These are phyloP conservation scores for Hassar affinis DNA, from an alignment of 2,113 vertebrate species.

Conservation along the genomic window DNA sequence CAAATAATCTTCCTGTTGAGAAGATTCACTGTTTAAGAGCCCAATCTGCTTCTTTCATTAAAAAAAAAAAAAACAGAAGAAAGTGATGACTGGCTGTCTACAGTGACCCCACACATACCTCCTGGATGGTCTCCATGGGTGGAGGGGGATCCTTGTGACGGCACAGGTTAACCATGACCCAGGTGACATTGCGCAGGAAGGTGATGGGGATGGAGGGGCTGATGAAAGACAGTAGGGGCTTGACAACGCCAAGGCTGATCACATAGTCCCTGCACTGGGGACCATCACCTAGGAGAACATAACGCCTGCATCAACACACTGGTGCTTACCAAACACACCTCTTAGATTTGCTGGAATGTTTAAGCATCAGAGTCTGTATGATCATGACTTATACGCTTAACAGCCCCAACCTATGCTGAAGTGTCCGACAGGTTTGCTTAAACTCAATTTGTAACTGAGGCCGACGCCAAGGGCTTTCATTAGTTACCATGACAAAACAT, in stretches of 20 bases:
- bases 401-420: background rate
- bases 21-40: background rate
- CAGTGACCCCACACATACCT: constrained; percentile 71
- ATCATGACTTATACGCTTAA: background rate
- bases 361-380: background rate
- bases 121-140: constrained; percentile 98
- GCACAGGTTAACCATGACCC: constrained; percentile 99
- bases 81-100: background rate
- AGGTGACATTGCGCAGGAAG: constrained; percentile 98
- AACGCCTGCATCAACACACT: background rate
- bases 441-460: background rate
- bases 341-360: background rate
- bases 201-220: constrained; percentile 99
- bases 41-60: too few relatives aligned
- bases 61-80: background rate
- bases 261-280: constrained; percentile 98
- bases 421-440: background rate
- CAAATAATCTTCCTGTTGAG: background rate
- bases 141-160: constrained; percentile 98
- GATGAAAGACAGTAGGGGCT: constrained; percentile 96
- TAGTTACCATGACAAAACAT: background rate
- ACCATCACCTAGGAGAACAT: constrained; percentile 81
- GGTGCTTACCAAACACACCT: background rate
- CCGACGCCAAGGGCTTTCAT: background rate
- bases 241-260: constrained; percentile 95